Percentiles rank a stretch among this genome's conserved stretches.
Conservation (phyloP, 1,140 invertebrate genomes). For the Hyles euphorbiae region DNA sequence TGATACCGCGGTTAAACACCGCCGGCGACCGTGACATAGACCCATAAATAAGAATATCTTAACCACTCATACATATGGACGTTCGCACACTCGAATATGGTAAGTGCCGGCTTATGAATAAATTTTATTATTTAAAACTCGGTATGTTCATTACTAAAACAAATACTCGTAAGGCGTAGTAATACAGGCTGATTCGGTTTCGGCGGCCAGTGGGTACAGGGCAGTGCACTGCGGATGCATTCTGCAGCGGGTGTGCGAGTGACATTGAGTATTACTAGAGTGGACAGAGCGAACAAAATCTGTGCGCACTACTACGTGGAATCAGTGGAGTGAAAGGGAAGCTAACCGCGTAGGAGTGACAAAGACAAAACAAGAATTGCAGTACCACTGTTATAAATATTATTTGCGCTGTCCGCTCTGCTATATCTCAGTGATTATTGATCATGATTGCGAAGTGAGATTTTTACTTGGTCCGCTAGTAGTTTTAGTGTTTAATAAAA, state of each 20-base stretch:
- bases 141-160: conserved; percentile 74
- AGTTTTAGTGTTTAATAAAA: conserved; percentile 41
- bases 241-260: too few relatives aligned
- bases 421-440: neutral
- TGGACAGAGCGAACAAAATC: too few relatives aligned
- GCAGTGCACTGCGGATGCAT: too few relatives aligned
- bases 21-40: conserved; percentile 65
- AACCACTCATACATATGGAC: conserved; percentile 72
- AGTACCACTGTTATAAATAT: too few relatives aligned
- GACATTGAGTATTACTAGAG: too few relatives aligned
- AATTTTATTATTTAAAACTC: conserved; percentile 75
- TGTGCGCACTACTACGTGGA: too few relatives aligned
- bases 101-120: conserved; percentile 72
- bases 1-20: conserved; percentile 52
- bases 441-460: neutral
- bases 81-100: conserved; percentile 68
- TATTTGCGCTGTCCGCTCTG: too few relatives aligned
- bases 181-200: conserved; percentile 57
- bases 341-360: too few relatives aligned
- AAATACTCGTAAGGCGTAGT: conserved; percentile 70
- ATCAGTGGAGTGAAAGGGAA: too few relatives aligned
- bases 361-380: too few relatives aligned
- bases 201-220: neutral
- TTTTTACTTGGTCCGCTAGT: neutral
- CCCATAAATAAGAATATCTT: conserved; percentile 72